A percentile compares a stretch with the other conserved stretches of the same genome.
Evolutionary conservation across 2,797 vertebrate genomes (phyloP).

Genomic region (Cichlasoma orientale): DNA sequence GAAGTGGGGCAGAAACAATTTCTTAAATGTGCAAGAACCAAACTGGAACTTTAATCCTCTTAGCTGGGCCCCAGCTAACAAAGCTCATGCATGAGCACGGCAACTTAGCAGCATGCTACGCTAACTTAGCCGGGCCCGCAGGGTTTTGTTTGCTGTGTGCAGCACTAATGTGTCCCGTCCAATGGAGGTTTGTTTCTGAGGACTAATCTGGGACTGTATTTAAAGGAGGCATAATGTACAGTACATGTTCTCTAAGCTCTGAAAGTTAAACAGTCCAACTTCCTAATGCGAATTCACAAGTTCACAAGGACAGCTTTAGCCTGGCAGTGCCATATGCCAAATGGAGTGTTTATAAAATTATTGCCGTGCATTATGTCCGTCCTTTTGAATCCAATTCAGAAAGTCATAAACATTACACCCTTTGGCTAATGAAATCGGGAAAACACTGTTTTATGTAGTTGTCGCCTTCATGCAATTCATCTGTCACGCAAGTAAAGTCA

Average conservation of each 20-base stretch:
- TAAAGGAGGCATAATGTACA: constrained; percentile 20
- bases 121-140: constrained; percentile 59
- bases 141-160: constrained; percentile 57
- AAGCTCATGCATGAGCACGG: constrained; percentile 73
- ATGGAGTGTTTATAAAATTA: constrained; percentile 56
- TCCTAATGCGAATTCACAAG: constrained; percentile 29
- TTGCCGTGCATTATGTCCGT: constrained; percentile 28
- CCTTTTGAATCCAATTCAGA: constrained; percentile 58
- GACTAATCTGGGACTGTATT: constrained; percentile 18
- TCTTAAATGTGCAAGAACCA: constrained; percentile 83
- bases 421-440: constrained; percentile 63
- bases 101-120: constrained; percentile 72
- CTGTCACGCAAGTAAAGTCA: constrained; percentile 71
- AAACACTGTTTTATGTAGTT: constrained; percentile 59
- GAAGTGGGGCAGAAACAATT: constrained; percentile 86
- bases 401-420: constrained; percentile 54
- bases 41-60: constrained; percentile 87
- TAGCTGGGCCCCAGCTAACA: constrained; percentile 77
- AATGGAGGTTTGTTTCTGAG: constrained; percentile 26
- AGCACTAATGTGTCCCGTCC: constrained; percentile 50
- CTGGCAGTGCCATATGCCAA: constrained; percentile 43
- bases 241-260: neutral
- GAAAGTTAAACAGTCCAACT: constrained; percentile 38
- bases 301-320: constrained; percentile 60
- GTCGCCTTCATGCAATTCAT: constrained; percentile 64